Evolutionary conservation across 2,113 vertebrate species (phyloP).

Genomic region (Chloroceryle aenea): DNA sequence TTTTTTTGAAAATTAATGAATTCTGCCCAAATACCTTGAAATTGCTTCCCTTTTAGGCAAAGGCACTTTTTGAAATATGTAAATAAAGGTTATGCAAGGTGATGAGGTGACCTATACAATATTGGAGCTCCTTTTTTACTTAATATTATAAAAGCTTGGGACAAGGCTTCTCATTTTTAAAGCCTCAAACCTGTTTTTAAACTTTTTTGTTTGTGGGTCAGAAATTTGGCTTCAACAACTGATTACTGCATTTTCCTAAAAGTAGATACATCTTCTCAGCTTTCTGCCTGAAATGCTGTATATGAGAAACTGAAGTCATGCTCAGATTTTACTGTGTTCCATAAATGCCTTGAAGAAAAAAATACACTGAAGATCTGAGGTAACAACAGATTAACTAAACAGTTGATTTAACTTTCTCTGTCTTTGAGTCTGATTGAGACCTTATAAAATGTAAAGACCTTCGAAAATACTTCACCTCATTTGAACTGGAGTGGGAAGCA

Average conservation of each 20-base stretch:
- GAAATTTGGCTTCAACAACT: not conserved
- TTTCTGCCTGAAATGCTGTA: not conserved
- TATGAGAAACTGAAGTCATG: not conserved
- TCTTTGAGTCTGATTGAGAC: not conserved
- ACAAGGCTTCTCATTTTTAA: not conserved
- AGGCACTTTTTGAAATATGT: not conserved
- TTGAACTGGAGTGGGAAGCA: not conserved
- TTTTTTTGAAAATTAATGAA: not conserved
- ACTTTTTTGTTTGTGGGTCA: not conserved
- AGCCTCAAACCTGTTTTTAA: not conserved
- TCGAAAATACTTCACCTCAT: not conserved
- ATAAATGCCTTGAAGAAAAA: not conserved
- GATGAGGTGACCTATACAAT: not conserved
- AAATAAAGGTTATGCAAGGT: rapidly evolving
- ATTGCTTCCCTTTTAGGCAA: not conserved
- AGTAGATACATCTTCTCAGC: not conserved
- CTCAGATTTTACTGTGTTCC: not conserved
- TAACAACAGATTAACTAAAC: not conserved
- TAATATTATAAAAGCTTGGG: not conserved
- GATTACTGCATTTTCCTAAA: not conserved
- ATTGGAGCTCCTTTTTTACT: not conserved
- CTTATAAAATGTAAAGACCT: not conserved
- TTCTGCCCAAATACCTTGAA: not conserved
- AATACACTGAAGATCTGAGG: not conserved
- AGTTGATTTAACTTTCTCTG: not conserved